phyloP scores from a whole-genome alignment of 2,888 invertebrate species.

The Geotrupes spiniger region DNA sequence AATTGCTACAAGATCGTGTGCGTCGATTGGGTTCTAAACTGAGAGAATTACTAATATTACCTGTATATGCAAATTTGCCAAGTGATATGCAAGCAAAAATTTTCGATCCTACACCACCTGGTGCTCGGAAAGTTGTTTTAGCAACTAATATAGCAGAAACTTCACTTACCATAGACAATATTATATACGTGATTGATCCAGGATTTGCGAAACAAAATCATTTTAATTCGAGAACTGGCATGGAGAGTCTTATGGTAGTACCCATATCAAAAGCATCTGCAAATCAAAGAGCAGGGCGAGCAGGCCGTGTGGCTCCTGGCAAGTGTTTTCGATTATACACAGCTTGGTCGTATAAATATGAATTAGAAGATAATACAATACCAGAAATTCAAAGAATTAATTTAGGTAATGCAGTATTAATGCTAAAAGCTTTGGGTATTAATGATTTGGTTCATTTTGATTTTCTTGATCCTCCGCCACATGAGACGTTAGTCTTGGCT shows the following conservation, averaged over 20 bases:
- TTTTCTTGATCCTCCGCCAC: conserved; percentile 96
- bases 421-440: conserved; percentile 94
- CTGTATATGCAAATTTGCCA: conserved; percentile 97
- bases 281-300: conserved; percentile 94
- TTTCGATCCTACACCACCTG: conserved; percentile 95
- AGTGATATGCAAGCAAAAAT: conserved; percentile 99
- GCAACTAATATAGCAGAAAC: conserved; percentile 99
- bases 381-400: conserved; percentile 99
- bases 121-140: conserved; percentile 93
- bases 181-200: conserved; percentile 98
- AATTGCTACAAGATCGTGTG: conserved; percentile 85
- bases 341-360: conserved; percentile 97
- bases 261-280: conserved; percentile 98
- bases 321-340: conserved; percentile 98
- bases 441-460: conserved; percentile 98
- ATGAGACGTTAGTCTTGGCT: conserved; percentile 77
- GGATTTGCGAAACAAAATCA: conserved; percentile 99
- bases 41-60: conserved; percentile 86
- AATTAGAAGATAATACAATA: conserved; percentile 95
- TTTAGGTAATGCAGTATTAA: conserved; percentile 93
- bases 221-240: conserved; percentile 95
- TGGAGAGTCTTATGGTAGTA: conserved; percentile 98
- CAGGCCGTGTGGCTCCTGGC: conserved; percentile 93
- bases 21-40: conserved; percentile 91
- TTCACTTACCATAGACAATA: conserved; percentile 97